Percentiles rank a stretch among this genome's conserved stretches.
Evolutionary conservation across 2,888 invertebrate genomes (phyloP).

Genomic region (Catocala sponsa): DNA sequence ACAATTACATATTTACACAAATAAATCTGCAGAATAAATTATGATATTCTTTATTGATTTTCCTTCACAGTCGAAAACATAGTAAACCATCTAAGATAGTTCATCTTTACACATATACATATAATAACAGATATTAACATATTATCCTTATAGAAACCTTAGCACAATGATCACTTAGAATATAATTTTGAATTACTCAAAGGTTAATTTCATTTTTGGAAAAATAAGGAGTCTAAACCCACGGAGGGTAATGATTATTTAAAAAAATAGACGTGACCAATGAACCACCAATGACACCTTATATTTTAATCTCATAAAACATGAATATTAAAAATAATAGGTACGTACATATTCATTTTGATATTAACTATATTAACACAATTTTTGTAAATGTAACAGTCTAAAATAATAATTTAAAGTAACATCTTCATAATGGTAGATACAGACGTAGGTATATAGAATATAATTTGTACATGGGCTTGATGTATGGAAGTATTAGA

Average conservation of each 20-base stretch:
- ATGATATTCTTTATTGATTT: constrained; percentile 82
- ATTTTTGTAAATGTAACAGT: constrained; percentile 29
- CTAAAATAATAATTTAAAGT: constrained; percentile 16
- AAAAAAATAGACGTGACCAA: constrained; percentile 9
- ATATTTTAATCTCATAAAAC: constrained; percentile 10
- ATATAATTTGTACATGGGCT: constrained; percentile 20
- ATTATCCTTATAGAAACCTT: constrained; percentile 33
- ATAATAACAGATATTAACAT: constrained; percentile 41
- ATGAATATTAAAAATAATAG: constrained; percentile 21
- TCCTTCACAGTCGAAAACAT: constrained; percentile 74
- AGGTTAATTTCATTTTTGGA: constrained; percentile 9
- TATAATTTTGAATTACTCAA: constrained; percentile 14
- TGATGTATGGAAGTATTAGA: constrained; percentile 25
- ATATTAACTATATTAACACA: constrained; percentile 13
- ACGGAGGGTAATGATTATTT: background rate
- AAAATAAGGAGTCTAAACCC: constrained; percentile 4
- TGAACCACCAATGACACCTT: constrained; percentile 9
- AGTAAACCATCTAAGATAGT: constrained; percentile 42
- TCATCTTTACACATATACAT: constrained; percentile 33
- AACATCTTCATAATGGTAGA: constrained; percentile 12
- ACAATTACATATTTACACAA: constrained; percentile 34
- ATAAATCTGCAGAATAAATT: constrained; percentile 54
- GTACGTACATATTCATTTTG: constrained; percentile 9
- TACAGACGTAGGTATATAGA: constrained; percentile 4
- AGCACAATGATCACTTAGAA: constrained; percentile 27